Conservation (phyloP, 2,113 vertebrate species). For the Cololabis saira region DNA sequence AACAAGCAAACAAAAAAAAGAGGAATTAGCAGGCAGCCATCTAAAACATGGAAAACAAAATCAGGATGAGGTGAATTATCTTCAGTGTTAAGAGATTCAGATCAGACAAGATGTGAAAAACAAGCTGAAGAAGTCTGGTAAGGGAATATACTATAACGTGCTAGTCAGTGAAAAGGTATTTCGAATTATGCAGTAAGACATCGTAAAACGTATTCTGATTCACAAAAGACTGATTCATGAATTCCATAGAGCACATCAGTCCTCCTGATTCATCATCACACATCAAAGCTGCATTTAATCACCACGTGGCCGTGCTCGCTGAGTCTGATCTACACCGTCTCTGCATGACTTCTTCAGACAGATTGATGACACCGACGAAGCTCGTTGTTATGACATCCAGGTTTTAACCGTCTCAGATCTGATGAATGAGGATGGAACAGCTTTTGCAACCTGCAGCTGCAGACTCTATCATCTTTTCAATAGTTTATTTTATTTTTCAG, state of each 20-base stretch:
- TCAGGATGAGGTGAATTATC: too few species aligned
- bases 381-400: neutral
- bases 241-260: conserved; percentile 7
- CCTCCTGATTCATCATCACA: conserved; percentile 23
- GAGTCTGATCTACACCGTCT: neutral
- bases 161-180: neutral
- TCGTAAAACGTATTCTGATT: neutral
- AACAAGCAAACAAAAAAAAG: too few species aligned
- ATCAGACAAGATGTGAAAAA: too few species aligned
- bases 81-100: too few species aligned
- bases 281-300: neutral
- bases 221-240: conserved; percentile 27
- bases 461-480: neutral
- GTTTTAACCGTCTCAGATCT: neutral
- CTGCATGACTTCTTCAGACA: neutral
- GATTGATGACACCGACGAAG: neutral
- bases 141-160: too few species aligned
- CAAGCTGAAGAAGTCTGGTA: too few species aligned
- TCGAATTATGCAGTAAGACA: neutral
- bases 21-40: too few species aligned
- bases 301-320: conserved; percentile 11
- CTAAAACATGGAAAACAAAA: too few species aligned
- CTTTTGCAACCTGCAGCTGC: neutral
- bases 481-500: neutral
- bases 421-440: neutral